A percentile compares a stretch with the other conserved stretches of the same genome.
Conservation (phyloP, 2,888 invertebrate species). For the Pheosia gnoma region DNA sequence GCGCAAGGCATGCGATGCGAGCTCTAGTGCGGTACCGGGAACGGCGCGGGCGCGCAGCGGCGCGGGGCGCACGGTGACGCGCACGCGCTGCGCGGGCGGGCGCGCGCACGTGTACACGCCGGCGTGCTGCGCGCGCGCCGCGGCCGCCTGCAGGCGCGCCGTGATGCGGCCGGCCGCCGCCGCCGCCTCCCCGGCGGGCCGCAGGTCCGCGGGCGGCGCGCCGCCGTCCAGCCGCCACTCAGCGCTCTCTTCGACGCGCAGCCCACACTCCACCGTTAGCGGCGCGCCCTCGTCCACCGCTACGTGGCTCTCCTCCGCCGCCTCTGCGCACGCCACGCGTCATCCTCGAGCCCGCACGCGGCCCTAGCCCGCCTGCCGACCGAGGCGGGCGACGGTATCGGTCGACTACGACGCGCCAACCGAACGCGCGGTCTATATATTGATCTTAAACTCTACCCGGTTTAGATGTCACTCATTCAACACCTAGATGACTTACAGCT, state of each 20-base stretch:
- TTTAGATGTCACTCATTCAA: too few species aligned
- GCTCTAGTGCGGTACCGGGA: conserved; percentile 4
- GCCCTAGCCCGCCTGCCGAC: conserved; percentile 5
- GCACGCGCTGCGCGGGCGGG: conserved; percentile 52
- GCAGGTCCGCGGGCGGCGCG: conserved; percentile 57
- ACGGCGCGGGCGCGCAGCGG: conserved; percentile 28
- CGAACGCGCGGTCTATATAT: too few species aligned
- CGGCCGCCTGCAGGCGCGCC: conserved; percentile 54
- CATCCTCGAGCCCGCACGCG: conserved; percentile 11
- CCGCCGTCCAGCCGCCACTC: conserved; percentile 59
- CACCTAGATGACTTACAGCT: too few species aligned
- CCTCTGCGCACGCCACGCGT: conserved; percentile 44
- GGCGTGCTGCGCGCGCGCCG: conserved; percentile 56
- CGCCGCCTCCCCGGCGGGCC: conserved; percentile 49
- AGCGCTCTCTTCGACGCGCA: conserved; percentile 61
- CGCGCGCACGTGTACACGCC: conserved; percentile 65
- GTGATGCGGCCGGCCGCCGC: conserved; percentile 47
- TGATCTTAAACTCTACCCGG: too few species aligned
- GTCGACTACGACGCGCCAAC: too few species aligned
- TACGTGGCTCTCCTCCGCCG: conserved; percentile 45
- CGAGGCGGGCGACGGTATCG: neutral
- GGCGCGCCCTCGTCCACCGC: conserved; percentile 64
- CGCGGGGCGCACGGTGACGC: conserved; percentile 47
- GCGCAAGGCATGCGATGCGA: conserved; percentile 13
- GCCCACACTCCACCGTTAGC: conserved; percentile 67